A percentile compares a stretch with the other conserved stretches of the same genome.
phyloP scores from a whole-genome alignment of 92 coral and sea anemone genomes.

The Hydrozoanthus gracilis region DNA sequence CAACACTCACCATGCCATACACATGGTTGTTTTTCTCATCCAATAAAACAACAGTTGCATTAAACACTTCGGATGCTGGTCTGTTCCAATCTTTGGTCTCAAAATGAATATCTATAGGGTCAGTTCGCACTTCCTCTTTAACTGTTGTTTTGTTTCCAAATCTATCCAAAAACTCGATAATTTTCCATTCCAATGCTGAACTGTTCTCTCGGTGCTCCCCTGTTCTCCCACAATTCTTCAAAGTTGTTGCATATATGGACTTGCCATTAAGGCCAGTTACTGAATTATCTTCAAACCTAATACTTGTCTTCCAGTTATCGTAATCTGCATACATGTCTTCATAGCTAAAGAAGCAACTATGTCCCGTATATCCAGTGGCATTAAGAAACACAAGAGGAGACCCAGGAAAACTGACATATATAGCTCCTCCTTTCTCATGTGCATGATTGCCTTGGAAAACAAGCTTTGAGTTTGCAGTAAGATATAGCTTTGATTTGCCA shows the following conservation, averaged over 20 bases:
- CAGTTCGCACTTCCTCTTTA: slow-evolving; percentile 76
- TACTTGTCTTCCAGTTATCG: slow-evolving; percentile 66
- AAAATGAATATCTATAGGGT: slow-evolving; percentile 67
- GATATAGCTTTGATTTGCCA: slow-evolving; percentile 69
- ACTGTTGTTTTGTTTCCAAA: slow-evolving; percentile 53
- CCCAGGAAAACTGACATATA: slow-evolving; percentile 84
- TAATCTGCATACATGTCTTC: slow-evolving; percentile 41
- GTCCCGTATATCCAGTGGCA: slow-evolving; percentile 67
- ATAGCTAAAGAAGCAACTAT: slow-evolving; percentile 80
- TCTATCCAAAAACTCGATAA: slow-evolving; percentile 61
- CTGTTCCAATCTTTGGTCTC: slow-evolving; percentile 70
- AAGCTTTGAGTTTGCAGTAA: slow-evolving; percentile 63
- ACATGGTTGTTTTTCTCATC: slow-evolving; percentile 83
- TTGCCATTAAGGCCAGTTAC: slow-evolving; percentile 62
- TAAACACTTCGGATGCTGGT: slow-evolving; percentile 79
- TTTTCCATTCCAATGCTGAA: slow-evolving; percentile 72
- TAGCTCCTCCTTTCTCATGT: slow-evolving; percentile 87
- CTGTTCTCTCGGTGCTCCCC: slow-evolving; percentile 71
- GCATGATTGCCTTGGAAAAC: slow-evolving; percentile 68
- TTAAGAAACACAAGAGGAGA: slow-evolving; percentile 79
- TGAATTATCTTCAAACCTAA: slow-evolving; percentile 73
- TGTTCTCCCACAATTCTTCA: slow-evolving; percentile 72
- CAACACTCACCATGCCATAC: slow-evolving; percentile 76
- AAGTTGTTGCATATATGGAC: slow-evolving; percentile 85
- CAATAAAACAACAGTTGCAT: slow-evolving; percentile 65